Evolutionary conservation across 2,113 vertebrate species (phyloP), one percentile per base, ranked within the genome.

Genomic region (Heterotis niloticus): DNA sequence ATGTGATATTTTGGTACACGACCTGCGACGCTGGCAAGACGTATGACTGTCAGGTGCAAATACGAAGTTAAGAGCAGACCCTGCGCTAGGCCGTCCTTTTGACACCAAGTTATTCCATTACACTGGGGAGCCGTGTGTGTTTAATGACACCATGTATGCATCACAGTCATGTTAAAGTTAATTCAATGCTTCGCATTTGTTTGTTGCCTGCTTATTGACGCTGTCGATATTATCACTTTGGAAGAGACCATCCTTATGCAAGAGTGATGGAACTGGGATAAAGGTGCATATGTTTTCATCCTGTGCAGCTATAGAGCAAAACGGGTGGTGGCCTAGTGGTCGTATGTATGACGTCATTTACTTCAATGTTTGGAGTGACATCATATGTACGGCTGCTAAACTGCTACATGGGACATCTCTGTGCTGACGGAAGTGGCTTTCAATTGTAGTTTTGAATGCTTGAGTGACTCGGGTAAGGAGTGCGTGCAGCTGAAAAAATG

Each of bases 321-420:
- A 86, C 82, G 92, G 86, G 95, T 94, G 94, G 94, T 95, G 91
- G 96, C 94, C 94, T 96, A 93, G 95, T 94, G 91, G 95, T 95
- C 94, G 91, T 96, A 97, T 96, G 92, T 95, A 95, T 96, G 96
- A 95, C 90, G 95, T 94, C 95, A 96, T 96, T 96, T 96, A 93
- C 95, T 96, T 93, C 92, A 91, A 86, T 92, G 91, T 90, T 94
- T 94, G 94, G 93, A 96, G 95, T 98, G 96, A 97, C 96, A 96
- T 96, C 95, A 96, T 95, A 96, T 96, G 93, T 97, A 96, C 93
- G 93, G 92, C 94, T 92, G 93, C 95, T 97, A 96, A 96, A 95
- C 96, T 95, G 94, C 94, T 93, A 91, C 94, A 94, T 88, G 85
- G 84, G 88, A 93, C 95, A 86, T 93, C 95, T 82, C 67, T 87